Evolutionary conservation across 2,888 invertebrate genomes (phyloP).

Genomic region (Orthosia incerta): DNA sequence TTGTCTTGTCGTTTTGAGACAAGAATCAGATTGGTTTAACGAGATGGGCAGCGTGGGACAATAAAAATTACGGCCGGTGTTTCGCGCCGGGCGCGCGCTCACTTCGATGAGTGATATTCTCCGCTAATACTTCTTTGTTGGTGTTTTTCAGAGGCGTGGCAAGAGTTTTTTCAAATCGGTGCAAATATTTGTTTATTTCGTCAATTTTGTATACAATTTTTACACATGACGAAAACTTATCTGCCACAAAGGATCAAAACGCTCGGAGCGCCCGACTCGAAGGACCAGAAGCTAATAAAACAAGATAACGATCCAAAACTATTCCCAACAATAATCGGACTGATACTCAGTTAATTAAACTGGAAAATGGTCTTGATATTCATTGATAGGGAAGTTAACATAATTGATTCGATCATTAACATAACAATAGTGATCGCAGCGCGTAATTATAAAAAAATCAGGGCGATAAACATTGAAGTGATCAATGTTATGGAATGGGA

Average conservation of each 20-base stretch:
- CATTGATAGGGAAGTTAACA: conserved; percentile 73
- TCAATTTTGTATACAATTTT: background rate
- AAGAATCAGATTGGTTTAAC: conserved; percentile 83
- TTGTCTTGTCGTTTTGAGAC: conserved; percentile 75
- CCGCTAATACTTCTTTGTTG: conserved; percentile 83
- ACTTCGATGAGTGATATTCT: conserved; percentile 86
- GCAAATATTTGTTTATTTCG: conserved; percentile 7
- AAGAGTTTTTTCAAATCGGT: conserved; percentile 43
- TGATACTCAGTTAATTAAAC: conserved; percentile 47
- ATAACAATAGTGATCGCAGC: conserved; percentile 71
- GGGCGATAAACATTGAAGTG: conserved; percentile 60
- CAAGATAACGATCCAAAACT: conserved; percentile 46
- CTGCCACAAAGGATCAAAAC: conserved; percentile 11
- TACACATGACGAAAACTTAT: background rate
- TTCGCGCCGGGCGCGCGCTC: conserved; percentile 82
- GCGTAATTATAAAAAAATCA: conserved; percentile 72
- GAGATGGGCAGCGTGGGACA: conserved; percentile 78
- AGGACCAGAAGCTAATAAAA: conserved; percentile 48
- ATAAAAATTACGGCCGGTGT: conserved; percentile 87
- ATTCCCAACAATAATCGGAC: conserved; percentile 39
- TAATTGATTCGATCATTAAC: conserved; percentile 77
- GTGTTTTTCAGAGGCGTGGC: conserved; percentile 77
- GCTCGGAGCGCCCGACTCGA: conserved; percentile 6
- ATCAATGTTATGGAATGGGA: conserved; percentile 67
- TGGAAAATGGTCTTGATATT: conserved; percentile 44